phyloP scores from a whole-genome alignment of 1,140 invertebrate genomes.

The Drosophila tropicalis region DNA sequence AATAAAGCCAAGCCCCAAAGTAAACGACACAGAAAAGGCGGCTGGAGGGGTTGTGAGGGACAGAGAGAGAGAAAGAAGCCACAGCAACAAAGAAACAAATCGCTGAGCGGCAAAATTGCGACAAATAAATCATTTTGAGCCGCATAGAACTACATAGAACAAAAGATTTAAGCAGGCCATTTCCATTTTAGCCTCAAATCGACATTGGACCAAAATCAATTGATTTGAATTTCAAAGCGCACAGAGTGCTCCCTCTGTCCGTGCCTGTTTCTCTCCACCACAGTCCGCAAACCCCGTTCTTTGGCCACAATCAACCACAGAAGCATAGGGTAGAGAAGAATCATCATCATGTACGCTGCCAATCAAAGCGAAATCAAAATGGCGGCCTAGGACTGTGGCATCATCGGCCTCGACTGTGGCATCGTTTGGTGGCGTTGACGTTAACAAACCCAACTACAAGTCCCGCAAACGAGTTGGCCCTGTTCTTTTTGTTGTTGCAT shows the following conservation, averaged over 20 bases:
- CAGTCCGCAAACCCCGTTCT: conserved; percentile 15
- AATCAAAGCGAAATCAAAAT: conserved; percentile 75
- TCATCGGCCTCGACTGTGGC: conserved; percentile 29
- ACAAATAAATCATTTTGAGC: conserved; percentile 81
- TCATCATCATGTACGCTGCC: conserved; percentile 69
- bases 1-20: conserved; percentile 47
- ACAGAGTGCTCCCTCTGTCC: not conserved
- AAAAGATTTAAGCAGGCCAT: conserved; percentile 80
- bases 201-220: conserved; percentile 77
- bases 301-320: conserved; percentile 57
- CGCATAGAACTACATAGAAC: conserved; percentile 63
- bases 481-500: not conserved
- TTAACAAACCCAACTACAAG: conserved; percentile 77
- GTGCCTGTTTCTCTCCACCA: conserved; percentile 14
- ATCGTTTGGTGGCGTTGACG: conserved; percentile 49
- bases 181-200: conserved; percentile 74
- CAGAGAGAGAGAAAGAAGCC: not conserved
- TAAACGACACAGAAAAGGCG: not conserved
- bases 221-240: conserved; percentile 80
- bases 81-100: conserved; percentile 60
- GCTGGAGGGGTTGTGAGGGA: not conserved
- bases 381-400: conserved; percentile 45
- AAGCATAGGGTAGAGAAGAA: conserved; percentile 23
- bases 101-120: conserved; percentile 77
- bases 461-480: conserved; percentile 64